Base-by-base conservation (phyloP, 2,888 invertebrate species). In the Pristionchus fissidentatus region DNA sequence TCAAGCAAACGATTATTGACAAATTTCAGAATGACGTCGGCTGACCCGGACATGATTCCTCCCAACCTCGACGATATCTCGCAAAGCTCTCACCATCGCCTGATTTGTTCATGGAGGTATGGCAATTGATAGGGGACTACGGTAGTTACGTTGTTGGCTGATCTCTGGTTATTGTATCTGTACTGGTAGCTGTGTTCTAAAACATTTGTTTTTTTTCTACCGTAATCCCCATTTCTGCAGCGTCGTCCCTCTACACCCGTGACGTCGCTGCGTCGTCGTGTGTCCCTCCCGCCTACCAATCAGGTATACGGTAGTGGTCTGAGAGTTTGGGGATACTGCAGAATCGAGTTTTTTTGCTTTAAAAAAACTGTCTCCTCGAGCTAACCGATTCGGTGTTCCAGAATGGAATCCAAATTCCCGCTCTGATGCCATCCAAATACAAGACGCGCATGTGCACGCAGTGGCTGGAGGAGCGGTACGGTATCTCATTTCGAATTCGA, bases 371-470 rank as follows among this genome's bases (percentile, higher is more conserved):
- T n/a, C n/a, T n/a, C n/a, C n/a, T n/a, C n/a, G n/a, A n/a, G n/a
- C n/a, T n/a, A n/a, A n/a, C n/a, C n/a, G n/a, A n/a, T n/a, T n/a
- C n/a, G n/a, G n/a, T n/a, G n/a, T 79, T 55, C 2, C 57, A 57
- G 79, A 57, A 57, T 43, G 38, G 32, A 32, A 8, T 49, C 55
- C 5, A 43, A n/a, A 32, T 55, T 5, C 0, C 52, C 35, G 15
- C 4, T 26, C 60, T 81, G 62, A 26, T 62, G 35, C 83, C 85
- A 38, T 43, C 84, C 35, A 88, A 88, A 83, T 88, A 87, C 84
- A 88, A 88, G 81, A 88, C 88, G 38, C 84, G 87, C 22, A 83
- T 88, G 43, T 88, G 88, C 83, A 85, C 86, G 86, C 80, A 81
- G 62, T 81, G 80, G 80, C 41, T 62, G 29, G 55, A 29, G 4